Evolutionary conservation across 2,113 vertebrate species (phyloP).

Genomic region (Nycticebus coucang): DNA sequence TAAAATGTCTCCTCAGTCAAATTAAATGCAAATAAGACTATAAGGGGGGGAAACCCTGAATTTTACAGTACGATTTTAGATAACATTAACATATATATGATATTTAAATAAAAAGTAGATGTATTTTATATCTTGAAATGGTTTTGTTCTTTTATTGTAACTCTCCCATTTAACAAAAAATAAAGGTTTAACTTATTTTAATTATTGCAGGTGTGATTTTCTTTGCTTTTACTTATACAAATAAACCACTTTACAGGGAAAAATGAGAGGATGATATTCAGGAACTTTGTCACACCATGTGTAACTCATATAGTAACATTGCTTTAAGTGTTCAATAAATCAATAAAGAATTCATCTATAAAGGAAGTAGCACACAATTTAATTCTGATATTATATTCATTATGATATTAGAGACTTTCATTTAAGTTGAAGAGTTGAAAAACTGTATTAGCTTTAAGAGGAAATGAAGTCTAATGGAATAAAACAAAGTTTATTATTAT

Average conservation of each 20-base stretch:
- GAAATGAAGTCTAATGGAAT: not conserved
- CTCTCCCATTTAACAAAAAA: not conserved
- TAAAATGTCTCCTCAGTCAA: not conserved
- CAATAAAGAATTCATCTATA: not conserved
- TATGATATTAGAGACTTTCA: not conserved
- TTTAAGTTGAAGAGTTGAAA: not conserved
- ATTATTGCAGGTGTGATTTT: not conserved
- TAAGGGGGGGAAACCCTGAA: not conserved
- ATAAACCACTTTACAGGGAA: not conserved
- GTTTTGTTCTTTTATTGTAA: not conserved
- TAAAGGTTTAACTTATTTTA: not conserved
- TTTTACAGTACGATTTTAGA: not conserved
- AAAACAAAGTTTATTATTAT: not conserved
- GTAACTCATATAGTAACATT: not conserved
- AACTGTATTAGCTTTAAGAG: not conserved
- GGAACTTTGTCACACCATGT: not conserved
- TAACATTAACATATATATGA: not conserved
- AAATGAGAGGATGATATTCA: fast-evolving
- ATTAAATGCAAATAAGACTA: not conserved
- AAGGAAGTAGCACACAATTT: not conserved
- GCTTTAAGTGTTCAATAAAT: not conserved
- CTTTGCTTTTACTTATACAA: not conserved
- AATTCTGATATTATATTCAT: not conserved
- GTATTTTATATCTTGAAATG: not conserved
- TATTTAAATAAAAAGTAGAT: not conserved